phyloP scores from a whole-genome alignment of 37 sponge, comb jelly and placozoan genomes.

The Hormiphora californensis region DNA sequence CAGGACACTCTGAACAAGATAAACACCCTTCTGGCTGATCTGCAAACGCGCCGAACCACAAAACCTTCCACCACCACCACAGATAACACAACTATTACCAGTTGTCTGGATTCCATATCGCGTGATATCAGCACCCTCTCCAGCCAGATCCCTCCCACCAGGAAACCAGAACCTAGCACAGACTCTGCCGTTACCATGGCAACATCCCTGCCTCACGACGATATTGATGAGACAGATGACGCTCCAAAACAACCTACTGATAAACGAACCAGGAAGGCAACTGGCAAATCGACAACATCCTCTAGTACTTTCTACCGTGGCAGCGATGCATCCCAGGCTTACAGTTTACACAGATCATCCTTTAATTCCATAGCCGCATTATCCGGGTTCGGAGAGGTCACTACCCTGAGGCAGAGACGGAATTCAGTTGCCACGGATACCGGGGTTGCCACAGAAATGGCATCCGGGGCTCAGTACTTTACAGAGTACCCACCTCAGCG shows the following conservation, averaged over 20 bases:
- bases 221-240: neutral
- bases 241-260: neutral
- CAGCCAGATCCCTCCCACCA: neutral
- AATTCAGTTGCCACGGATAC: too few species aligned
- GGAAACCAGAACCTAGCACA: neutral
- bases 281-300: neutral
- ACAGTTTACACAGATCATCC: neutral
- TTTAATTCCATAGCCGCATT: neutral
- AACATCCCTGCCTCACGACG: neutral
- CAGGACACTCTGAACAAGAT: slow-evolving; percentile 5
- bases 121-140: neutral
- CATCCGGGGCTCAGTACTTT: neutral
- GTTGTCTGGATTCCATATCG: neutral
- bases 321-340: neutral
- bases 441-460: too few species aligned
- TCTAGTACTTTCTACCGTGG: neutral
- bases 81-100: neutral
- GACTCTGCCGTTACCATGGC: neutral
- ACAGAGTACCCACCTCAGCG: neutral
- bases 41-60: neutral
- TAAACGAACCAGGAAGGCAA: neutral
- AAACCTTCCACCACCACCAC: neutral
- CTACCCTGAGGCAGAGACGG: neutral
- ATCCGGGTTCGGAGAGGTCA: neutral
- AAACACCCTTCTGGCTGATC: neutral